Evolutionary conservation across 2,113 vertebrate species (phyloP), one percentile per base, ranked within the genome.

Genomic region (Lampris megalopsis): DNA sequence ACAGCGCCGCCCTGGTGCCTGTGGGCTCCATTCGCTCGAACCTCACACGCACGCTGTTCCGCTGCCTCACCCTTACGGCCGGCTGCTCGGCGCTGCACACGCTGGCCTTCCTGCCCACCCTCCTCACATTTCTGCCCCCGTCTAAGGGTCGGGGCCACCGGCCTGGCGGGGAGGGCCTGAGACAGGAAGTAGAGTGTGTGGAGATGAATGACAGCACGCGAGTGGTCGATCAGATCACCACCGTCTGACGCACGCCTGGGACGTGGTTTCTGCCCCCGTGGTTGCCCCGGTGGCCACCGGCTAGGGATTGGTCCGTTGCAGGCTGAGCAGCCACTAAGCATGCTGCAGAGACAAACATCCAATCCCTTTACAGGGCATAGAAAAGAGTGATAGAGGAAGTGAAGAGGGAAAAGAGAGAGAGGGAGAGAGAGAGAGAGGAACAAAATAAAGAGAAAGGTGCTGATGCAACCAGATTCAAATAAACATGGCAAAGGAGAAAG

Each of bases 191-290:
- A 77, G 98, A 99, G 84, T 99, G 98, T 63, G 97, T 99, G 4
- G 98, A 99, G 92, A 99, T 99, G 96, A 96, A 96, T 84, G 97
- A 98, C 95, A 97, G 97, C 88, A 98, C 97, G 11, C 92, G 96
- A 77, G 97, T 99, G 87, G 98, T 99, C 68, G 98, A 99, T 94
- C 98, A 99, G 94, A 99, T 99, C 92, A 99, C 98, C 89, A 98
- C 98, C 59, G 97, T 99, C 87, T 99, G 94, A 35, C 45, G 7
- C 37, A 90, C 24, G 48, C 6, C 35, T 0, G 11, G 43, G 70
- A 71, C 47, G 47, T 11, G 56, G 72, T 36, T 63, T 24, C 10
- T 36, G 53, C 9, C 36, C 41, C 47, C 13, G 57, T 4, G 64
- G 85, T 89, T 77, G 75, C 81, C 35, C 78, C 77, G 78, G 86